Evolutionary conservation across 2,888 invertebrate species (phyloP).

Genomic region (Minunthozetes semirufus): DNA sequence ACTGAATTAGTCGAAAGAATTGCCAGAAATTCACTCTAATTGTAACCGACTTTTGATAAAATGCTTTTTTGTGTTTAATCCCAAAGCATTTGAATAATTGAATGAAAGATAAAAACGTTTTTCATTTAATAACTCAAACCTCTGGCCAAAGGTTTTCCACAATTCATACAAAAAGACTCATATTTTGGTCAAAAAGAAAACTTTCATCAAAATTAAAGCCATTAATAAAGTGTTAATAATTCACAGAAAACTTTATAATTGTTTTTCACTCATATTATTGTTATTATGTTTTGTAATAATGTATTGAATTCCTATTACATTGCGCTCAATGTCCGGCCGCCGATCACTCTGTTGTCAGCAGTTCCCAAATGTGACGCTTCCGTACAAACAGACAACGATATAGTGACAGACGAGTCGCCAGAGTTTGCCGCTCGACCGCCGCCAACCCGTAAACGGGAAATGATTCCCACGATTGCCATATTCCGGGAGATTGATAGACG

Average conservation of each 20-base stretch:
- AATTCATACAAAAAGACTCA: no score
- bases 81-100: no score
- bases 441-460: conserved; percentile 44
- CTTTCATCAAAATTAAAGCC: conserved; percentile 2
- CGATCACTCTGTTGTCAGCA: neutral
- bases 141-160: no score
- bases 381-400: conserved; percentile 45
- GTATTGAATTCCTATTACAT: neutral
- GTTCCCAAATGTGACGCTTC: conserved; percentile 41
- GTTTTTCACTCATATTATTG: neutral
- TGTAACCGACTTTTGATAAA: no score
- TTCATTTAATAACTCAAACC: no score
- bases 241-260: neutral
- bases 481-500: conserved; percentile 43
- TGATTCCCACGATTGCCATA: conserved; percentile 42
- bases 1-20: no score
- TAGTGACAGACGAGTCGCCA: conserved; percentile 45
- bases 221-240: neutral
- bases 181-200: neutral
- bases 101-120: no score
- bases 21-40: no score
- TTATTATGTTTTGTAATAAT: neutral
- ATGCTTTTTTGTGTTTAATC: no score
- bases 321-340: neutral
- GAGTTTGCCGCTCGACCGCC: conserved; percentile 46